phyloP scores from a whole-genome alignment of 2,113 vertebrate genomes.

The Cyrtonyx montezumae region DNA sequence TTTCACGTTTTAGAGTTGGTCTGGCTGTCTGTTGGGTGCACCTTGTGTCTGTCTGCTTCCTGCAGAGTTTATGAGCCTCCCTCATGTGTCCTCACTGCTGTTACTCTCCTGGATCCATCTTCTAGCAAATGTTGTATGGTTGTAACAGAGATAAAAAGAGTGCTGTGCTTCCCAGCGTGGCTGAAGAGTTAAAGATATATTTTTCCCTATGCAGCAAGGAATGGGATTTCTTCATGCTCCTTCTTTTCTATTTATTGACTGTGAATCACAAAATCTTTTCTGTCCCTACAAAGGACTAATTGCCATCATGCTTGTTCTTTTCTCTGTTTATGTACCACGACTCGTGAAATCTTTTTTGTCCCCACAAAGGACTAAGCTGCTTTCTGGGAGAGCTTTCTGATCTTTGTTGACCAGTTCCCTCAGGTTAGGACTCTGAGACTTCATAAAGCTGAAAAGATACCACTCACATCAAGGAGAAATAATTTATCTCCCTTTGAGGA shows the following conservation, averaged over 20 bases:
- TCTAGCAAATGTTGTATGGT: neutral
- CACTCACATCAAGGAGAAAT: constrained; percentile 1
- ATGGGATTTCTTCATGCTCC: neutral
- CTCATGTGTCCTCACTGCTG: neutral
- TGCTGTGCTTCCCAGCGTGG: neutral
- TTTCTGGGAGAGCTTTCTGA: neutral
- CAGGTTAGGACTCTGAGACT: neutral
- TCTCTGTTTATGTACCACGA: neutral
- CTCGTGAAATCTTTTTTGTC: neutral
- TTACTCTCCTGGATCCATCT: neutral
- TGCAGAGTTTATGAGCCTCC: neutral
- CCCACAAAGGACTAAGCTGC: neutral
- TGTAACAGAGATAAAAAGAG: neutral
- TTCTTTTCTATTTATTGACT: neutral
- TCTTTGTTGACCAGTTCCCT: neutral
- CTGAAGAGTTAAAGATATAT: neutral
- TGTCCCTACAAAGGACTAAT: neutral
- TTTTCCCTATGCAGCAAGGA: neutral
- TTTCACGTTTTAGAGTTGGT: neutral
- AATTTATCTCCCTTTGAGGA: neutral
- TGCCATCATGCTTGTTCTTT: neutral
- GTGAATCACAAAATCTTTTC: neutral
- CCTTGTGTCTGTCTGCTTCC: neutral
- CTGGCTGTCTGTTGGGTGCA: neutral
- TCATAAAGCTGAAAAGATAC: neutral